phyloP scores from a whole-genome alignment of 2,113 vertebrate genomes.

The Gila orcuttii region DNA sequence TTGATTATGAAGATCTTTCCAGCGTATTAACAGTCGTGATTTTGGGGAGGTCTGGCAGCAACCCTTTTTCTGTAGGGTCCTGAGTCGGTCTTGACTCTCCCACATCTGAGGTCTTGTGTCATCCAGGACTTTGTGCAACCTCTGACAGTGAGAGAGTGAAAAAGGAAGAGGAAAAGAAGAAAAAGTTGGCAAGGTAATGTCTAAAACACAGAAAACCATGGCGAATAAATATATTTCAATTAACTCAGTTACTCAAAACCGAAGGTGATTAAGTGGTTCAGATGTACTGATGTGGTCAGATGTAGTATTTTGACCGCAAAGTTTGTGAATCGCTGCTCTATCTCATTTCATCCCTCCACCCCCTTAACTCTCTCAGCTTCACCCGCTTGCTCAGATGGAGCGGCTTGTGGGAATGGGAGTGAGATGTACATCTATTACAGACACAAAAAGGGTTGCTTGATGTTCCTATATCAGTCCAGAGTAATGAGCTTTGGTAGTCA shows the following conservation, averaged over 20 bases:
- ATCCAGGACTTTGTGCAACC: constrained; percentile 78
- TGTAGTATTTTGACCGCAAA: not conserved
- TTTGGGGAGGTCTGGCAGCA: constrained; percentile 65
- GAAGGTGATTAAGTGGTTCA: not conserved
- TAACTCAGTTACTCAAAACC: not conserved
- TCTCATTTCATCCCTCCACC: constrained; percentile 4
- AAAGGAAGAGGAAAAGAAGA: not conserved
- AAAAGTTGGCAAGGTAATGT: not conserved
- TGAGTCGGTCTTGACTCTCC: constrained; percentile 77
- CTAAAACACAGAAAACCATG: not conserved
- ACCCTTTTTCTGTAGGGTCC: constrained; percentile 68
- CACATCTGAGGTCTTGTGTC: constrained; percentile 77
- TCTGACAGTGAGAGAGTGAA: constrained; percentile 65
- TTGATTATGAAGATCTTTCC: constrained; percentile 77
- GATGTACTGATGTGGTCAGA: not conserved
- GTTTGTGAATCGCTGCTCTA: not conserved
- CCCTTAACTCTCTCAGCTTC: constrained; percentile 24
- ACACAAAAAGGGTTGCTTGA: constrained; percentile 41
- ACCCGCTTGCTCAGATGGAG: constrained; percentile 8
- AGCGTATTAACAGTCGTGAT: constrained; percentile 81
- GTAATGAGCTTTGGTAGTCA: constrained; percentile 27
- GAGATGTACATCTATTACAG: constrained; percentile 55
- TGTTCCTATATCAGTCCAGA: constrained; percentile 25
- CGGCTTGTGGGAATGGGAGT: constrained; percentile 35
- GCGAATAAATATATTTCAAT: not conserved